Percentiles rank a stretch among this genome's conserved stretches.
phyloP scores from a whole-genome alignment of 2,888 invertebrate genomes.

The Yponomeuta malinellus region DNA sequence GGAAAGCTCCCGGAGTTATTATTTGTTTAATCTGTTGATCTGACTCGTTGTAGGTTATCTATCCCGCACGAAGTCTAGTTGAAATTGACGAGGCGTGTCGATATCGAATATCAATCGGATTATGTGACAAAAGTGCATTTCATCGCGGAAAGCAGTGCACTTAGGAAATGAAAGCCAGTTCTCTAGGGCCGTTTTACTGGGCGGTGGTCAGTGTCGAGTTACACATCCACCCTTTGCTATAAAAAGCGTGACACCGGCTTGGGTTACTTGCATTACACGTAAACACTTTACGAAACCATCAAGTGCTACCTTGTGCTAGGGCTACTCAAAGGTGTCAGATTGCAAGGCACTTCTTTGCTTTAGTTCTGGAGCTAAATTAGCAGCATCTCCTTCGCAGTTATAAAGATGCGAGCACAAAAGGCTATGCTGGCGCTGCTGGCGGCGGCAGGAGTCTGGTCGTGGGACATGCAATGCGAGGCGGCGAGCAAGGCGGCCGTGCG shows the following conservation, averaged over 20 bases:
- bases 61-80: slow-evolving; percentile 2
- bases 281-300: slow-evolving; percentile 29
- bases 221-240: slow-evolving; percentile 60
- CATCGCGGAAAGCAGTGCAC: slow-evolving; percentile 43
- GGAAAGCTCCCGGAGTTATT: background rate
- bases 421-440: slow-evolving; percentile 42
- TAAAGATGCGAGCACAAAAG: slow-evolving; percentile 48
- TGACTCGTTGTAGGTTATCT: background rate
- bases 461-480: slow-evolving; percentile 37
- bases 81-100: slow-evolving; percentile 14
- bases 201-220: slow-evolving; percentile 58
- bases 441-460: slow-evolving; percentile 39
- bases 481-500: slow-evolving; percentile 49
- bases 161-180: slow-evolving; percentile 65
- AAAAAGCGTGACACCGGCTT: slow-evolving; percentile 55
- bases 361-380: background rate
- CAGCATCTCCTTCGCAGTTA: slow-evolving; percentile 9
- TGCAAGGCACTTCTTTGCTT: background rate
- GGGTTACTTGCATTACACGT: slow-evolving; percentile 49
- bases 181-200: slow-evolving; percentile 15
- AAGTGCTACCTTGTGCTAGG: background rate
- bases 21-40: background rate
- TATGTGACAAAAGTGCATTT: slow-evolving; percentile 46
- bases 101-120: slow-evolving; percentile 13
- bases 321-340: background rate